Evolutionary conservation across 2,113 vertebrate genomes (phyloP), one percentile per base, ranked within the genome.

Genomic region (Pelobates fuscus): DNA sequence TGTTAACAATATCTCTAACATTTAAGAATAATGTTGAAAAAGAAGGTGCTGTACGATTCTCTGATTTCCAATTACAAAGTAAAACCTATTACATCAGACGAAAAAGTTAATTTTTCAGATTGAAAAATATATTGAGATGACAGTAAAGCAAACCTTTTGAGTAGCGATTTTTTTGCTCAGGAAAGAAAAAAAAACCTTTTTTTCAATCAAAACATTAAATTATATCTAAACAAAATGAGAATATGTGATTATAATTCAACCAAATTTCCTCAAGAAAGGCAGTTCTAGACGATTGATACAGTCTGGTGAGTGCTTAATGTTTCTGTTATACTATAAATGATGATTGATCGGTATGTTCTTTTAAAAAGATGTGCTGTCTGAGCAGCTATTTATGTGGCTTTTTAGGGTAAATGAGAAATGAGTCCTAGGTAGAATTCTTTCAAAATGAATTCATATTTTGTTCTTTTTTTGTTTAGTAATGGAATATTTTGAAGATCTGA

Each of bases 281-380:
- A 21, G 72, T 30, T 67, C 41, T 14, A 61, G 73, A 60, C n/a
- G 27, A 61, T 58, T 55, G 65, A 59, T 58, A 46, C 64, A 77
- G 65, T 77, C 73, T 68, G 43, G 41, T 61, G 73, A 68, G 20
- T 59, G 65, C 65, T 59, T 77, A 77, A 77, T 77, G 73, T 68
- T 68, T 55, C 73, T 77, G 55, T 26, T 67, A 21, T 32, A n/a
- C 65, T 61, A 52, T 60, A 61, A 68, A 77, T 77, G 73, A 77
- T 77, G 73, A 77, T 77, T 68, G 73, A 77, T 77, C 68, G 64
- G 73, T 68, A 60, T 68, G 73, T 77, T 77, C 73, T 61, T 77
- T 68, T 61, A 12, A 20, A 49, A 61, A 49, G 65, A 77, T 59
- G 44, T 77, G 43, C 57, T 32, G 54, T 61, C 49, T 77, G 41